Base-by-base conservation (phyloP, 2,888 invertebrate genomes). In the Ceraclea dissimilis region DNA sequence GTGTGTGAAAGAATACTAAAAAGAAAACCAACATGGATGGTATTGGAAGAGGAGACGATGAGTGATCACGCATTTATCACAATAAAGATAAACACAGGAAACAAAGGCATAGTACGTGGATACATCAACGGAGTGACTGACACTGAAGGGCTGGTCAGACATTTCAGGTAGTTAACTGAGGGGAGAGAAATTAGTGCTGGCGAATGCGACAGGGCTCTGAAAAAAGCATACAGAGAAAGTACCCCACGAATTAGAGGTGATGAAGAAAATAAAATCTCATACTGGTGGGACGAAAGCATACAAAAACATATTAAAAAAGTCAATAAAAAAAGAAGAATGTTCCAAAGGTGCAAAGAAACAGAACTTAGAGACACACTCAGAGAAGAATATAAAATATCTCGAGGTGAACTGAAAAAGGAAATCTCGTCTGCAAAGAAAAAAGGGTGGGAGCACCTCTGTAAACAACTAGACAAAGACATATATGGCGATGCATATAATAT, bases 391-490 rank as follows among this genome's bases (percentile, higher is more conserved):
- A 44, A 44, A 44, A 6, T 10, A n/a, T 6, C 44, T 10, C 6
- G 17, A 44, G n/a, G n/a, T n/a, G 44, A 44, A 44, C 44, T 44
- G n/a, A 6, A 44, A 44, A 44, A 44, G 44, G n/a, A 44, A 44
- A 44, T 44, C 6, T 44, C 44, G 6, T 16, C 44, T 6, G 44
- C n/a, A 6, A 44, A 44, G n/a, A 44, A 17, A n/a, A 44, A 44
- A 17, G n/a, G 10, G 10, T 44, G 44, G 44, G 17, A 44, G 10
- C 5, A 17, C 5, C 44, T 44, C 8, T 44, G 44, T n/a, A 17
- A 44, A 6, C 5, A n/a, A 44, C 17, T 44, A 44, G 16, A 44
- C n/a, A 44, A 11, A 8, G 44, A 44, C 16, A 44, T 44, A 44
- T 44, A 31, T 31, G 44, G 44, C 6, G 44, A 44, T 44, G 44